These are phyloP conservation scores for Paradoxurus hermaphroditus DNA, from an alignment of 2,113 vertebrate genomes.

Conservation along the genomic window DNA sequence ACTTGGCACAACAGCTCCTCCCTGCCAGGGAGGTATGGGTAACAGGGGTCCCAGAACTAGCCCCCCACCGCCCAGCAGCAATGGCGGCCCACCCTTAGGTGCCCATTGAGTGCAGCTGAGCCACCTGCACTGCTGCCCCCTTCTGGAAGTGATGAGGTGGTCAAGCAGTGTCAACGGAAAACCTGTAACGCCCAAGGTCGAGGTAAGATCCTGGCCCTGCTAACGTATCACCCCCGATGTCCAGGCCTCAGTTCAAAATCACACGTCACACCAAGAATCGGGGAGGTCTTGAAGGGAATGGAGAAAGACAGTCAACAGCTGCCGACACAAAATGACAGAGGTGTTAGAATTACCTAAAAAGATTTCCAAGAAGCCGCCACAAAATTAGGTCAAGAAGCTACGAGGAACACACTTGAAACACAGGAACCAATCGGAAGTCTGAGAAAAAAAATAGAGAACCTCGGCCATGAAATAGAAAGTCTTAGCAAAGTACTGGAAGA, in stretches of 20 bases:
- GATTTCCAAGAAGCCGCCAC: neutral
- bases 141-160: neutral
- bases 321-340: neutral
- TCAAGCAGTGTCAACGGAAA: neutral
- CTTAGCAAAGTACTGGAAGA: neutral
- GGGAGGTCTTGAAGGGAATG: neutral
- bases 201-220: neutral
- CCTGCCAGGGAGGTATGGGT: neutral
- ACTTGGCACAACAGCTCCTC: neutral
- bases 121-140: neutral
- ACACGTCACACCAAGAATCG: neutral
- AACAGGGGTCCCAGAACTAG: neutral
- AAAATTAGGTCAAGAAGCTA: neutral
- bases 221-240: accelerated
- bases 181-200: neutral
- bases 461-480: neutral
- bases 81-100: neutral
- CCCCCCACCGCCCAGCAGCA: too few species aligned
- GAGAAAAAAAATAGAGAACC: neutral
- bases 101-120: neutral
- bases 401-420: neutral
- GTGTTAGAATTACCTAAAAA: neutral
- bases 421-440: neutral
- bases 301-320: neutral
- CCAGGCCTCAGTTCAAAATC: neutral